Conservation (phyloP, 2,797 vertebrate genomes). For the Centroberyx gerrardi region DNA sequence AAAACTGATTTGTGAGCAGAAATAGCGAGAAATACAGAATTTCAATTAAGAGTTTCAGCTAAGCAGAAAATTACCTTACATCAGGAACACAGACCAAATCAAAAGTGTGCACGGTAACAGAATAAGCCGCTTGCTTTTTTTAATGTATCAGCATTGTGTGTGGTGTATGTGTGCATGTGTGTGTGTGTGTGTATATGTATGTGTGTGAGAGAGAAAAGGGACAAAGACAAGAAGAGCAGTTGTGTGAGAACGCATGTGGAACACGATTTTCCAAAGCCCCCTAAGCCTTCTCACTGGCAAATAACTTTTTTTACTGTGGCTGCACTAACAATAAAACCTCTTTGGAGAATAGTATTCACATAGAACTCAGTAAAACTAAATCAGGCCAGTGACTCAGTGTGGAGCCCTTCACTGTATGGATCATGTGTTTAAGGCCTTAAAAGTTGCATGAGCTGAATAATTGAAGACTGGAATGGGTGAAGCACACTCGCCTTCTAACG, state of each 20-base stretch:
- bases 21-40: conserved; percentile 34
- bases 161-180: not conserved
- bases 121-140: conserved; percentile 41
- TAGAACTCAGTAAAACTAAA: conserved; percentile 15
- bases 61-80: conserved; percentile 69
- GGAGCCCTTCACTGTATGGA: conserved; percentile 24
- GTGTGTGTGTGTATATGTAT: not conserved
- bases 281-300: no score
- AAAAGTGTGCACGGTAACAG: conserved; percentile 41
- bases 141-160: conserved; percentile 51
- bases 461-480: conserved; percentile 58
- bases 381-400: conserved; percentile 19
- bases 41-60: conserved; percentile 70
- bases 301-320: not conserved
- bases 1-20: conserved; percentile 33
- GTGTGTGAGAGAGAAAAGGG: conserved; percentile 2
- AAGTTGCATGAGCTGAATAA: conserved; percentile 69
- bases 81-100: conserved; percentile 30
- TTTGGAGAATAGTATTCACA: conserved; percentile 7
- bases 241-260: not conserved
- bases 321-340: conserved; percentile 9
- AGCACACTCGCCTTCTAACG: conserved; percentile 13
- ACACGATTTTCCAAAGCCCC: not conserved
- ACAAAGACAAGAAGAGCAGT: not conserved
- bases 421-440: conserved; percentile 46